Base-by-base conservation (phyloP, 2,888 invertebrate genomes). In the Chloroclystis v-ata region DNA sequence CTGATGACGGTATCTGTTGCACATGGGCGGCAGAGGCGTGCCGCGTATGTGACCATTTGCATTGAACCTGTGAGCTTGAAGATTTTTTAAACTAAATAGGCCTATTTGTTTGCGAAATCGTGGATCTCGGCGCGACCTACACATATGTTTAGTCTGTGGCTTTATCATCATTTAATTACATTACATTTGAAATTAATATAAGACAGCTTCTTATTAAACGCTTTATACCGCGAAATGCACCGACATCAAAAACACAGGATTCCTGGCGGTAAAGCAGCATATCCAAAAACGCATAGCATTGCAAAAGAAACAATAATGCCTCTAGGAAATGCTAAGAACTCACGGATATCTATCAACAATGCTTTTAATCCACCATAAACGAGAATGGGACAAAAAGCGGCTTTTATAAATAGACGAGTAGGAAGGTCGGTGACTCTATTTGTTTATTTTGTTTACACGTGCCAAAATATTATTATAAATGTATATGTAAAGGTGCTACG, bases 281-380 rank as follows among this genome's bases (percentile, higher is more conserved):
- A 16, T 16, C 13, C 20, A 4, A 30, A 29, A 44, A 32, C 24
- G 7, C 14, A 44, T 11, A 29, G 35, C 37, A 26, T 37, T 12
- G 30, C 13, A 39, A 48, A 48, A 48, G 11, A 24, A 35, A 20
- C 35, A 8, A n/a, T 16, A 26, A 26, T 9, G 8, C 5, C 26
- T 6, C 20, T 52, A 54, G 53, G 47, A 56, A 52, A 66, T 57
- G 56, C 53, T 60, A 56, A 61, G 61, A 58, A 56, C 53, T 60
- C 56, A 16, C 14, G 16, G 14, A 56, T 55, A 47, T 57, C 50
- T 53, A 54, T 42, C n/a, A 35, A 44, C 51, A 56, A 56, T 51
- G 44, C 43, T 29, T 26, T 37, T 47, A 52, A 46, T 57, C 50
- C 43, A 29, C 49, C 20, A 49, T 54, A 35, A 51, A 52, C 10